Conservation (phyloP, 1,140 invertebrate species). For the Lordiphosa stackelbergi region DNA sequence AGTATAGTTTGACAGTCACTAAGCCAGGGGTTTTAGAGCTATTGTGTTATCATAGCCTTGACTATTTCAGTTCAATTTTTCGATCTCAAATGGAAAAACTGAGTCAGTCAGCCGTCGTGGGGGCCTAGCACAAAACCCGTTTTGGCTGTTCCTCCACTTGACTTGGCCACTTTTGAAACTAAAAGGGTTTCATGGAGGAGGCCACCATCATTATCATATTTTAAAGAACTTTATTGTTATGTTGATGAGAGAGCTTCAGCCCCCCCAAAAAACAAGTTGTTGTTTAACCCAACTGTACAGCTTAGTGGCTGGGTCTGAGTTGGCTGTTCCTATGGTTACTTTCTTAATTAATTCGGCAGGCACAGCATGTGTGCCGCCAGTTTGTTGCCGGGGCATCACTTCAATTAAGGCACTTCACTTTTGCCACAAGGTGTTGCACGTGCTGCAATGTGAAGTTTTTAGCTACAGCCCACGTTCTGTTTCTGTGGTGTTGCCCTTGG, state of each 20-base stretch:
- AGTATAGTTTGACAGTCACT: too few relatives aligned
- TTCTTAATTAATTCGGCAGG: slow-evolving; percentile 57
- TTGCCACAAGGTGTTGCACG: slow-evolving; percentile 40
- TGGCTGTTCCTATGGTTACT: slow-evolving; percentile 28
- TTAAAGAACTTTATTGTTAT: slow-evolving; percentile 58
- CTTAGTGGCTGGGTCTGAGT: background rate
- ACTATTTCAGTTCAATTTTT: too few relatives aligned
- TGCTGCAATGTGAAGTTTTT: slow-evolving; percentile 35
- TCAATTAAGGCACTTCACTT: slow-evolving; percentile 64
- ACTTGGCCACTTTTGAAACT: slow-evolving; percentile 26
- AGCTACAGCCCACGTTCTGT: slow-evolving; percentile 10
- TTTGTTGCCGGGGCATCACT: slow-evolving; percentile 54
- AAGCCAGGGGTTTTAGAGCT: too few relatives aligned
- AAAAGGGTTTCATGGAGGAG: slow-evolving; percentile 33
- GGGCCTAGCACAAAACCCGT: background rate
- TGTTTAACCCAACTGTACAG: slow-evolving; percentile 5
- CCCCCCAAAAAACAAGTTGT: slow-evolving; percentile 28
- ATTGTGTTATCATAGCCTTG: too few relatives aligned
- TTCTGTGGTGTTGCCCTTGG: slow-evolving; percentile 16
- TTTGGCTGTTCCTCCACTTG: slow-evolving; percentile 40
- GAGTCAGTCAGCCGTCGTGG: too few relatives aligned
- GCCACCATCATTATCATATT: slow-evolving; percentile 31
- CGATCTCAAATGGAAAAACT: background rate
- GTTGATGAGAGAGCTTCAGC: slow-evolving; percentile 43
- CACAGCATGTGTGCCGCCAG: slow-evolving; percentile 17